Evolutionary conservation across 1,140 invertebrate species (phyloP), one percentile per base, ranked within the genome.

Genomic region (Hydropsyche tenuis): DNA sequence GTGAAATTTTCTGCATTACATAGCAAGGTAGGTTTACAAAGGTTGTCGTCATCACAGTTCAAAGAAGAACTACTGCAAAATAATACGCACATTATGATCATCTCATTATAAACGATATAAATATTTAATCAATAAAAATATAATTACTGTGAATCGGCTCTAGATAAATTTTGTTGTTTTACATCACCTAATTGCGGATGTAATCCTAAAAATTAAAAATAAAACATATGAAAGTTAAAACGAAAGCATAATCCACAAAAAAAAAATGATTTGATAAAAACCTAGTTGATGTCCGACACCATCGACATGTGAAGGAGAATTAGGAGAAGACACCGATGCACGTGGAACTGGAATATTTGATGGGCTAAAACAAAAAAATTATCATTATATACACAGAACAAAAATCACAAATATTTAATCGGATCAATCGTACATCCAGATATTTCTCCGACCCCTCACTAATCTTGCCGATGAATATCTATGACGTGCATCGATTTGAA

Each of bases 81-180:
- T 62, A 37, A n/a, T 42, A 3, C 64, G 65, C 43, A 53, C 2
- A 27, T 66, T 46, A 18, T n/a, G n/a, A 9, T 37, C 22, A 53
- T 22, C 2, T 6, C 3, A 60, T 42, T 43, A n/a, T 42, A 60
- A 60, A 18, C 0, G 14, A 22, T 37, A 46, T 48, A 23, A 16
- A 65, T 65, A 65, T 42, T n/a, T 16, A 45, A 68, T 7, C 43
- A 68, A 48, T 0, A 48, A 69, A 69, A n/a, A 23, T n/a, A 16
- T 20, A 75, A 73, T 70, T 71, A 77, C 76, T 77, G 73, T 42
- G 76, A 77, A 25, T 77, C 72, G 0, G 69, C 66, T 63, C 76
- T 70, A 30, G 73, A 73, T 22, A 77, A 60, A 37, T 70, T 25
- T 1, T 77, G 76, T 23, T 73, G 66, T 70, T 75, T 75, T 18